A percentile compares a stretch with the other conserved stretches of the same genome.
Evolutionary conservation across 2,113 vertebrate genomes (phyloP).

Genomic region (Sus scrofa): T2T-Sscrofa CM000824.6:78540501-78541000

Average conservation of each 20-base stretch:
- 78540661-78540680: neutral
- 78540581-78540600: neutral
- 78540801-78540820: neutral
- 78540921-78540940: too few species aligned
- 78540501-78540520: neutral
- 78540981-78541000: neutral
- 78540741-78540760: neutral
- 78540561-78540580: accelerated
- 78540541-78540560: neutral
- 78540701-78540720: neutral
- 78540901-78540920: too few species aligned
- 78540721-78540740: neutral
- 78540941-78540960: neutral
- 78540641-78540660: neutral
- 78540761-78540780: neutral
- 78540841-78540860: neutral
- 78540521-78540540: neutral
- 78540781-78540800: neutral
- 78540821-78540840: neutral
- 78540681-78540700: neutral
- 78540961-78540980: neutral
- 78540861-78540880: neutral
- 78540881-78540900: neutral
- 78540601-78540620: neutral
- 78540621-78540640: neutral